Conservation (phyloP, 2,797 vertebrate genomes). For the Crypturellus tataupa region DNA sequence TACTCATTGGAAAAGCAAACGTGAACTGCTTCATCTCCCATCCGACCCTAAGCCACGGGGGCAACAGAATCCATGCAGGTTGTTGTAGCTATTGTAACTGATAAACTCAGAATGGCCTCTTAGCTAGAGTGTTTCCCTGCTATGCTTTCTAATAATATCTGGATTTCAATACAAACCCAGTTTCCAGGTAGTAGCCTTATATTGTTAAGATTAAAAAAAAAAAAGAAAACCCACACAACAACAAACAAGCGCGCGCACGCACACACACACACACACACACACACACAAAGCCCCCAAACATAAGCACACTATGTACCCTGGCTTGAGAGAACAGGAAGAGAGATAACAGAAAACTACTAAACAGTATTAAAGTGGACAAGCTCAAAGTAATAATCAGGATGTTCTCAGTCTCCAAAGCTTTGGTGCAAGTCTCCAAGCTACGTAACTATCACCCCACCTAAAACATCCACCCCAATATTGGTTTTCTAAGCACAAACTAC, state of each 20-base stretch:
- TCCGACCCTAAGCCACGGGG: neutral
- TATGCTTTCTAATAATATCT: neutral
- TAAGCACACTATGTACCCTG: neutral
- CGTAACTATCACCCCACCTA: rapidly evolving
- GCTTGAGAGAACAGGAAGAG: neutral
- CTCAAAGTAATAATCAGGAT: constrained; percentile 20
- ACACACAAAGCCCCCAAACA: too few relatives aligned
- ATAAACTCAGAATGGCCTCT: neutral
- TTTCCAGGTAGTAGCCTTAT: neutral
- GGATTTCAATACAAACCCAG: neutral
- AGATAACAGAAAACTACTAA: neutral
- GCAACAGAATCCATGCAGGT: constrained; percentile 27
- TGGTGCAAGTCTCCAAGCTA: neutral
- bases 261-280: neutral
- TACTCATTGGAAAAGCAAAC: neutral
- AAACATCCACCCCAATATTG: neutral
- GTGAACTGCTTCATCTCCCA: constrained; percentile 1
- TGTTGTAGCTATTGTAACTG: neutral
- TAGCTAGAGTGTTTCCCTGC: constrained; percentile 15
- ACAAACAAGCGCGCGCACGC: too few relatives aligned
- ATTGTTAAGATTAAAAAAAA: constrained; percentile 3
- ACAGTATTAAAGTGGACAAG: neutral
- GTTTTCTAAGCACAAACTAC: neutral
- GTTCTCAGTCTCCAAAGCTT: neutral
- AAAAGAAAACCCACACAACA: neutral